Conservation (phyloP, 2,888 invertebrate genomes). For the Ophion slaviceki region DNA sequence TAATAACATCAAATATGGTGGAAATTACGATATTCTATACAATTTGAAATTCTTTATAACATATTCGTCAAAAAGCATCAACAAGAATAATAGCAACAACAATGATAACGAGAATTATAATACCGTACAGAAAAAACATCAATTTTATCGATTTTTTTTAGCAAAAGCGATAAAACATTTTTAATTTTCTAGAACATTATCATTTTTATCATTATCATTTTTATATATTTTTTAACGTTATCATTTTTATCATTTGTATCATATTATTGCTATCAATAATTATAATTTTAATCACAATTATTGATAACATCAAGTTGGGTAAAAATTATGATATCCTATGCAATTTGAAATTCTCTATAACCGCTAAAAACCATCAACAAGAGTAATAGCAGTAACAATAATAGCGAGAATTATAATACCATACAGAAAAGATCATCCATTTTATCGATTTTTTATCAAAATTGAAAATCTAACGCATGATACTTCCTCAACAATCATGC, state of each 20-base stretch:
- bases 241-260: too few species aligned
- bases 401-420: not conserved
- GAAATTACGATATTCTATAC: not conserved
- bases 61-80: not conserved
- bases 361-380: not conserved
- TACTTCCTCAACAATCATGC: too few species aligned
- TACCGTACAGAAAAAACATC: not conserved
- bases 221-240: too few species aligned
- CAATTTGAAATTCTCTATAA: not conserved
- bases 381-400: not conserved
- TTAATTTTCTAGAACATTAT: too few species aligned
- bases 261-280: too few species aligned
- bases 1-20: not conserved
- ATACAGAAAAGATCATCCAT: not conserved
- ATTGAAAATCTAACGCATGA: too few species aligned
- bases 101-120: not conserved
- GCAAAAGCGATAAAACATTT: too few species aligned
- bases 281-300: not conserved
- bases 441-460: too few species aligned
- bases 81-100: not conserved
- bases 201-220: too few species aligned
- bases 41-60: not conserved
- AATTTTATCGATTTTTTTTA: not conserved
- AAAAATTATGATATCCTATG: not conserved
- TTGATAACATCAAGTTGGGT: not conserved